Percentiles rank a stretch among this genome's conserved stretches.
phyloP scores from a whole-genome alignment of 1,140 invertebrate genomes.

The Lepidotrigona ventralis region DNA sequence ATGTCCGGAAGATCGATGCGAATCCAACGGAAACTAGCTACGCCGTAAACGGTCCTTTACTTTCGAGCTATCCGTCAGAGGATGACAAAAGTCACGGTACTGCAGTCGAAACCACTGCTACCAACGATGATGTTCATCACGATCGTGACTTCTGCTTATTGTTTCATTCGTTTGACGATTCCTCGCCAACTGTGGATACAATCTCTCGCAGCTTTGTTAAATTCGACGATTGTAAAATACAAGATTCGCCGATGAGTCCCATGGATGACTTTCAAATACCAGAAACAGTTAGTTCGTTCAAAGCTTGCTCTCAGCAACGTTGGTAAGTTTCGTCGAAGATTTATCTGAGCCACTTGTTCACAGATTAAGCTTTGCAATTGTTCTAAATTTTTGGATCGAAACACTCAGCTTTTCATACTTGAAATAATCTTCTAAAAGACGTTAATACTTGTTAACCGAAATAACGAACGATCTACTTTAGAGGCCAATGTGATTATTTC shows the following conservation, averaged over 20 bases:
- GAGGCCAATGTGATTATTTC: too few relatives aligned
- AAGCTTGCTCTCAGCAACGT: not conserved
- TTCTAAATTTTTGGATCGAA: too few relatives aligned
- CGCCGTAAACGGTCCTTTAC: not conserved
- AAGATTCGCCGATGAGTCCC: too few relatives aligned
- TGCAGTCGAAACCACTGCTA: not conserved
- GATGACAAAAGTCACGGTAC: not conserved
- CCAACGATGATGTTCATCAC: not conserved
- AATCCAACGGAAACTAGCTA: not conserved
- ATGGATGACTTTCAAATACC: constrained; percentile 64
- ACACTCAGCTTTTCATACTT: too few relatives aligned
- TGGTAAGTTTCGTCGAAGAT: constrained; percentile 44
- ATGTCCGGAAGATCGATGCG: not conserved
- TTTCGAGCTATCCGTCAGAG: not conserved
- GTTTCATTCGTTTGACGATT: not conserved
- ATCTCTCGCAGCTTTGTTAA: not conserved
- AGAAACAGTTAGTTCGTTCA: constrained; percentile 57
- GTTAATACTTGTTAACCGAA: too few relatives aligned
- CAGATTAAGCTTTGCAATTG: too few relatives aligned
- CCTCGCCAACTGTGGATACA: too few relatives aligned
- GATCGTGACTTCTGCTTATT: not conserved
- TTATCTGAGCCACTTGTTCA: not conserved
- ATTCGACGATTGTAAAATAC: not conserved
- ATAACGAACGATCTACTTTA: too few relatives aligned
- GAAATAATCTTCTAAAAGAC: too few relatives aligned